These are phyloP conservation scores for Lampris incognitus DNA, from an alignment of 2,113 vertebrate genomes.

Conservation along the genomic window DNA sequence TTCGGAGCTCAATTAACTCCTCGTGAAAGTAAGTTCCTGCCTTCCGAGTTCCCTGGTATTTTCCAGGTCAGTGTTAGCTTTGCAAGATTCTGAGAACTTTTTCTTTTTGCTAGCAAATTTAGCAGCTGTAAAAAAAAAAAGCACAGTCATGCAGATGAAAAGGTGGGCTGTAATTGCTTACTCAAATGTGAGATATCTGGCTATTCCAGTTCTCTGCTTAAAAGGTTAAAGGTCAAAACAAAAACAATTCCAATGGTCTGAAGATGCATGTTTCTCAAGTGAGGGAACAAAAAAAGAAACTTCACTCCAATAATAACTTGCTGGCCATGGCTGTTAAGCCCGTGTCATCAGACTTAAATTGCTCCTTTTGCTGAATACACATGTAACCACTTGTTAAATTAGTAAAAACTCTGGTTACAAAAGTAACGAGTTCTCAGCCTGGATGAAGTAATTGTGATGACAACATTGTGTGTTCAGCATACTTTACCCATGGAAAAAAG, in stretches of 20 bases:
- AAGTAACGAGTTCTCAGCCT: conserved; percentile 50
- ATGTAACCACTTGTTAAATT: conserved; percentile 69
- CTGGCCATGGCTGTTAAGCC: conserved; percentile 66
- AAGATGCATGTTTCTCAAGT: conserved; percentile 58
- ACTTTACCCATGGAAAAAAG: conserved; percentile 62
- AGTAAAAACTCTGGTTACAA: conserved; percentile 28
- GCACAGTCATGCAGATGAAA: conserved; percentile 52
- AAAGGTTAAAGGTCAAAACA: conserved; percentile 61
- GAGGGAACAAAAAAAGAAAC: conserved; percentile 61
- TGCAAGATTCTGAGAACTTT: too few relatives aligned
- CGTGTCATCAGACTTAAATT: conserved; percentile 43
- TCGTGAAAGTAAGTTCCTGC: too few relatives aligned
- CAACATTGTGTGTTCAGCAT: conserved; percentile 67
- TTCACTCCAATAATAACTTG: conserved; percentile 58
- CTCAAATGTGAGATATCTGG: conserved; percentile 72
- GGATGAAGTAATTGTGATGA: conserved; percentile 61
- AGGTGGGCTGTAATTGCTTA: conserved; percentile 57
- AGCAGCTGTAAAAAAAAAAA: conserved; percentile 64
- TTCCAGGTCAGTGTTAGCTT: too few relatives aligned
- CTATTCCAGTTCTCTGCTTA: conserved; percentile 37
- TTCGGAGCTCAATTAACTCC: too few relatives aligned
- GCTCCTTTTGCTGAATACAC: conserved; percentile 32
- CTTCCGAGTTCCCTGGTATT: too few relatives aligned
- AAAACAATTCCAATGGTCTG: conserved; percentile 71
- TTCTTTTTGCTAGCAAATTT: too few relatives aligned